A percentile compares a stretch with the other conserved stretches of the same genome.
Evolutionary conservation across 1,140 invertebrate genomes (phyloP).

Genomic region (Sipha flava): DNA sequence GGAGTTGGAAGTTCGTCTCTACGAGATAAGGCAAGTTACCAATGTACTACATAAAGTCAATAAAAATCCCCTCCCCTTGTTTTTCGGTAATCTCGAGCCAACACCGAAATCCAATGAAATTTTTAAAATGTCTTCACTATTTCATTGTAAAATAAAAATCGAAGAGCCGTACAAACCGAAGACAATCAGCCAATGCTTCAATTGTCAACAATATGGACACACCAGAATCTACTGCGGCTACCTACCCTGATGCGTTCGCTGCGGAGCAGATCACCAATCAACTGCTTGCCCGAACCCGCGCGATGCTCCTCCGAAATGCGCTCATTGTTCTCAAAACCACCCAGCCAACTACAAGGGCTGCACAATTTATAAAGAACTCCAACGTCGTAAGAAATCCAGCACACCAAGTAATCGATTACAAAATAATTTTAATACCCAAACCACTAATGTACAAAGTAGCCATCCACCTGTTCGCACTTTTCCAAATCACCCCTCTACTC

Average conservation of each 20-base stretch:
- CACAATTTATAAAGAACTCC: too few relatives aligned
- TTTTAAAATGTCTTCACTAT: background rate
- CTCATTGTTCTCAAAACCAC: too few relatives aligned
- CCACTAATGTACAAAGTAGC: too few relatives aligned
- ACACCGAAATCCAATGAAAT: background rate
- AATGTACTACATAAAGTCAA: background rate
- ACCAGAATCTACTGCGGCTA: too few relatives aligned
- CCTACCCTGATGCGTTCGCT: constrained; percentile 42
- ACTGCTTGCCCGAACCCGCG: too few relatives aligned
- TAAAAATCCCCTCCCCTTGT: constrained; percentile 9
- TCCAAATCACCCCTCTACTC: background rate
- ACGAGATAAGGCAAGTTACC: background rate
- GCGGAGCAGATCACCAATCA: constrained; percentile 44
- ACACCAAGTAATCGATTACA: background rate
- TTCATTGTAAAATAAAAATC: constrained; percentile 34
- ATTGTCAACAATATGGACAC: constrained; percentile 30
- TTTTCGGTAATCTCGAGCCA: constrained; percentile 21
- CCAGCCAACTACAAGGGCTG: too few relatives aligned
- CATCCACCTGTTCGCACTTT: background rate
- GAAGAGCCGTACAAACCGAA: too few relatives aligned
- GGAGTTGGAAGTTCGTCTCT: background rate
- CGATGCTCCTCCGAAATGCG: constrained; percentile 40
- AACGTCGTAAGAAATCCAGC: background rate
- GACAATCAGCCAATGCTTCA: constrained; percentile 39
- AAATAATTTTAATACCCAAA: background rate